Conservation (phyloP, 2,113 vertebrate species). For the Megalops atlanticus region DNA sequence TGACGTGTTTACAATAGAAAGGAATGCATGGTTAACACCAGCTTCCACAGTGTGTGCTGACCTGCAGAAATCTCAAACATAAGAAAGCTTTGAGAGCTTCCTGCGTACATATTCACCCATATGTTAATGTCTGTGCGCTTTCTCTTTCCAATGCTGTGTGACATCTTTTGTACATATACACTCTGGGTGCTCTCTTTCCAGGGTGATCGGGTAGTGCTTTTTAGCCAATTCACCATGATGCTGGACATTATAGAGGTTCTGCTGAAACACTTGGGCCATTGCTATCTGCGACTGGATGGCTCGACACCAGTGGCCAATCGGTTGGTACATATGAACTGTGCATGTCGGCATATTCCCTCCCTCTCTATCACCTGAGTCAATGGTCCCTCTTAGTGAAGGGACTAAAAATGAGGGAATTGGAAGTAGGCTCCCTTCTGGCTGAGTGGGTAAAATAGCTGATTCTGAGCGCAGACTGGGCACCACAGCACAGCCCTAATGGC, state of each 20-base stretch:
- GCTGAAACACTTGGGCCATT: constrained; percentile 81
- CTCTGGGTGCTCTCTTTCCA: constrained; percentile 51
- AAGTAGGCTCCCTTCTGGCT: no score
- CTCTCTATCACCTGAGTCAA: no score
- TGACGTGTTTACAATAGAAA: neutral
- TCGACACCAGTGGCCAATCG: constrained; percentile 91
- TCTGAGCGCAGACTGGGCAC: no score
- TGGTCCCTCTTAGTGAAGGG: no score
- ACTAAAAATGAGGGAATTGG: no score
- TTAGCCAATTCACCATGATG: constrained; percentile 98
- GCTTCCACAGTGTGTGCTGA: neutral
- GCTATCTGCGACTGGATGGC: constrained; percentile 89
- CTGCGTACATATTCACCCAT: no score
- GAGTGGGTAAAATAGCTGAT: no score
- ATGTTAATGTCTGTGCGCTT: no score
- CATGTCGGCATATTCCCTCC: neutral
- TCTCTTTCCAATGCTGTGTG: no score
- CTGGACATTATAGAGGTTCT: constrained; percentile 93
- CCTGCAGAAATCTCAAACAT: no score
- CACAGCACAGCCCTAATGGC: no score
- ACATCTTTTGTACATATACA: neutral
- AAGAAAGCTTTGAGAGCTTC: no score
- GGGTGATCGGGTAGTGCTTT: constrained; percentile 92
- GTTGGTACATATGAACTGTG: constrained; percentile 48
- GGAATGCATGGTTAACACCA: neutral